Evolutionary conservation across 2,888 invertebrate species (phyloP), one percentile per base, ranked within the genome.

Genomic region (Sinotaia quadrata): DNA sequence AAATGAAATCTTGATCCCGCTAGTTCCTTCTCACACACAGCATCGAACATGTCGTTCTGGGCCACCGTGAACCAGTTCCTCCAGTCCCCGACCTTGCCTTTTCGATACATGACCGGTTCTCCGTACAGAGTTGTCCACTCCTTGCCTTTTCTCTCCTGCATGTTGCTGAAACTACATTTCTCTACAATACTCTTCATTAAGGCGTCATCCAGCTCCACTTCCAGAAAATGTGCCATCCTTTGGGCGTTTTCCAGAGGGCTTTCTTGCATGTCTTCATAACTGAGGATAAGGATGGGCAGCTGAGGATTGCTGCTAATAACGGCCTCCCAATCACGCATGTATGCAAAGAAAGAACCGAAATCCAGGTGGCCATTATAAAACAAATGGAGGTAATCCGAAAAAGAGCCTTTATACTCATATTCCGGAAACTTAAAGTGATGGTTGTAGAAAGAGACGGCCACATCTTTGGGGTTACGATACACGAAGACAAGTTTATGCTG

Each of bases 381-480:
- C 7, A 65, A 60, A 1, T 54, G 8, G 15, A 66, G 49, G 49
- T 66, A 66, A 37, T 65, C 52, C 7, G 31, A n/a, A 52, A 65
- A 69, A 10, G 54, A 44, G 4, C 69, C 69, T 2, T 24, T 37
- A 44, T 58, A 69, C 8, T 61, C 56, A 34, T 69, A 69, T 34
- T 65, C 56, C 29, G 44, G 12, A 24, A 56, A 33, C 56, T 56
- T 65, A 21, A 2, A 10, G 44, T 56, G 56, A 41, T 71, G 70
- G 5, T 67, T 63, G 60, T 69, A 75, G 63, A 68, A 71, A 12
- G 75, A 75, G 2, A 73, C 73, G 1, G 69, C 73, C 33, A 71
- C 69, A 67, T 71, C 72, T 54, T 75, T 75, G 24, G 71, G 71
- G 56, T 75, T 75, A 15, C 75, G 56, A 15, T 59, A 59, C 8